Conservation (phyloP, 2,888 invertebrate species). For the Byasa hedistus region DNA sequence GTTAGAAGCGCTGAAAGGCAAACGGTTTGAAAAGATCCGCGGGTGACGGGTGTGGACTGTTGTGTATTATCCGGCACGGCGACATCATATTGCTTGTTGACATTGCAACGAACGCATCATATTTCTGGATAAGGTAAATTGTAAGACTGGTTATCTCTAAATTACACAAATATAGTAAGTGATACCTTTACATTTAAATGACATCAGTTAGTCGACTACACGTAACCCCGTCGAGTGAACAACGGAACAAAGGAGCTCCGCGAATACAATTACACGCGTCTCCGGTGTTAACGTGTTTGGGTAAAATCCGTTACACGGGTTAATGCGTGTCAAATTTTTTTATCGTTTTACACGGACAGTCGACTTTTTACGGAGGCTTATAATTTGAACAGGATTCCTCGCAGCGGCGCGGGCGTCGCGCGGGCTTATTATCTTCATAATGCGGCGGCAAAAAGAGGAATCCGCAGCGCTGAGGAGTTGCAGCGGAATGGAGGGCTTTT, state of each 20-base stretch:
- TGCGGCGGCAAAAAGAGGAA: constrained; percentile 23
- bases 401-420: constrained; percentile 23
- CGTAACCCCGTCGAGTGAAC: not conserved
- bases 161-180: not conserved
- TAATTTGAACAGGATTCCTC: constrained; percentile 25
- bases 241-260: constrained; percentile 8
- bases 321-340: constrained; percentile 24
- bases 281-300: constrained; percentile 26
- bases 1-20: too few species aligned
- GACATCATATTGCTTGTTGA: too few species aligned
- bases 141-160: too few species aligned
- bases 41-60: too few species aligned
- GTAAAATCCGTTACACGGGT: constrained; percentile 24
- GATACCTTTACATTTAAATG: not conserved
- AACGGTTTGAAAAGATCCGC: too few species aligned
- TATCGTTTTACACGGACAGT: constrained; percentile 10
- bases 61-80: too few species aligned
- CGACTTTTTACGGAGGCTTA: constrained; percentile 11
- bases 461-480: constrained; percentile 8
- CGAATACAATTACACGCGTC: constrained; percentile 20
- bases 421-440: constrained; percentile 29
- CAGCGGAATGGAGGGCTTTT: constrained; percentile 18
- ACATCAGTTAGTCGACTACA: not conserved
- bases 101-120: too few species aligned
- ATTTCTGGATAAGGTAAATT: too few species aligned